Percentiles rank a stretch among this genome's conserved stretches.
phyloP scores from a whole-genome alignment of 2,888 invertebrate genomes.

The Tromatobia lineatoria region DNA sequence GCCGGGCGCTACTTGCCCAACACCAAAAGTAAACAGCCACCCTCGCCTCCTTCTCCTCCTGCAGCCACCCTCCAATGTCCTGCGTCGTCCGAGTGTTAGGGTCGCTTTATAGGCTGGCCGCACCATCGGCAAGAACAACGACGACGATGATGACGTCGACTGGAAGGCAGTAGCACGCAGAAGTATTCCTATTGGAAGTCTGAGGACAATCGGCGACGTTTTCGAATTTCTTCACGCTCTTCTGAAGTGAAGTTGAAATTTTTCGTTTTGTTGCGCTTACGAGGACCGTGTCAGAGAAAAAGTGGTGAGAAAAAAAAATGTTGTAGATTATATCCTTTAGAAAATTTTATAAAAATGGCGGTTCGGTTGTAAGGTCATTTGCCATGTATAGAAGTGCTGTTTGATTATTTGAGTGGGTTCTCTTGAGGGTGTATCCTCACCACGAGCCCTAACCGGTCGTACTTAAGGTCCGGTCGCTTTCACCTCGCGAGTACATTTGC shows the following conservation, averaged over 20 bases:
- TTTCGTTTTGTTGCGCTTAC: not conserved
- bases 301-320: too few relatives aligned
- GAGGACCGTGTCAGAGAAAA: too few relatives aligned
- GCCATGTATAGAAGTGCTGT: constrained; percentile 56
- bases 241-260: not conserved
- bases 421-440: constrained; percentile 57
- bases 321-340: too few relatives aligned
- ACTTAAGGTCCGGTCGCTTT: constrained; percentile 77
- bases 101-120: constrained; percentile 62
- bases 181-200: constrained; percentile 25
- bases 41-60: constrained; percentile 64
- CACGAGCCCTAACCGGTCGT: constrained; percentile 79
- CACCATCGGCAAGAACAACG: constrained; percentile 50
- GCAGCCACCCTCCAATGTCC: constrained; percentile 71
- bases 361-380: constrained; percentile 31
- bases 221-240: constrained; percentile 7
- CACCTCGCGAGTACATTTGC: constrained; percentile 76
- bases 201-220: constrained; percentile 25
- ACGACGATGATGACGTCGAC: constrained; percentile 35
- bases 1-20: constrained; percentile 83
- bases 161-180: constrained; percentile 40
- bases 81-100: constrained; percentile 57
- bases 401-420: constrained; percentile 39
- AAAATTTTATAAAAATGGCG: not conserved
- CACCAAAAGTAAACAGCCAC: constrained; percentile 83